Evolutionary conservation across 2,888 invertebrate genomes (phyloP).

Genomic region (Ernsta delagoae): DNA sequence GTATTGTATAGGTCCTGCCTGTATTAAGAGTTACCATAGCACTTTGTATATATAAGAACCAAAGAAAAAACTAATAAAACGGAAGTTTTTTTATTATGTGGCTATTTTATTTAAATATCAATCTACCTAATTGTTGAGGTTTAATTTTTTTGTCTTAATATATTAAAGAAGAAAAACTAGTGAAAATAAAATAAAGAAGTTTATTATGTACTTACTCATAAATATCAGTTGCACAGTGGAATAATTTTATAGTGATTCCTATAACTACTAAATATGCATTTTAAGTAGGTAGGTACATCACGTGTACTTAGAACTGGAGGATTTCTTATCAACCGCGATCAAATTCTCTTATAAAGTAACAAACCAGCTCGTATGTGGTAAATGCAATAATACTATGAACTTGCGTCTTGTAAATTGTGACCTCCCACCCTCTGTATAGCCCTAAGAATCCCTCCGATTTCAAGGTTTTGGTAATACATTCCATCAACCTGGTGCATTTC

Average conservation of each 20-base stretch:
- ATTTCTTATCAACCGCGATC: neutral
- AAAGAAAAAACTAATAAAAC: conserved; percentile 53
- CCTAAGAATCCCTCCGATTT: conserved; percentile 60
- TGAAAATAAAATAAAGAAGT: neutral
- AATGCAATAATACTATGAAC: conserved; percentile 64
- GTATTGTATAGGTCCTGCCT: conserved; percentile 21
- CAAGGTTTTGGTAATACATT: conserved; percentile 56
- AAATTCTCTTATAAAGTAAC: conserved; percentile 55
- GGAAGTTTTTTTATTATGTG: conserved; percentile 40
- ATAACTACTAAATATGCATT: neutral
- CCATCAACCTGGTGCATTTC: conserved; percentile 52
- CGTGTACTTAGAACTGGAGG: neutral
- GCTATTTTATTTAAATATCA: conserved; percentile 26
- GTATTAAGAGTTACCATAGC: conserved; percentile 39
- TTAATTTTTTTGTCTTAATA: neutral
- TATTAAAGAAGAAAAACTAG: neutral
- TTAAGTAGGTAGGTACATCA: neutral
- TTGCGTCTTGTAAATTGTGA: conserved; percentile 69
- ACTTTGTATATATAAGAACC: conserved; percentile 53
- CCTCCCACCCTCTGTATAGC: conserved; percentile 63
- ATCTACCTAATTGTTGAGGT: neutral
- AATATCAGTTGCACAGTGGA: neutral
- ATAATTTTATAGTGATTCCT: neutral
- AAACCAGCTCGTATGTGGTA: conserved; percentile 67
- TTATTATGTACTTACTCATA: neutral